These are phyloP conservation scores for Ostrea denselamellosa DNA, from an alignment of 1,140 invertebrate species.

Conservation along the genomic window DNA sequence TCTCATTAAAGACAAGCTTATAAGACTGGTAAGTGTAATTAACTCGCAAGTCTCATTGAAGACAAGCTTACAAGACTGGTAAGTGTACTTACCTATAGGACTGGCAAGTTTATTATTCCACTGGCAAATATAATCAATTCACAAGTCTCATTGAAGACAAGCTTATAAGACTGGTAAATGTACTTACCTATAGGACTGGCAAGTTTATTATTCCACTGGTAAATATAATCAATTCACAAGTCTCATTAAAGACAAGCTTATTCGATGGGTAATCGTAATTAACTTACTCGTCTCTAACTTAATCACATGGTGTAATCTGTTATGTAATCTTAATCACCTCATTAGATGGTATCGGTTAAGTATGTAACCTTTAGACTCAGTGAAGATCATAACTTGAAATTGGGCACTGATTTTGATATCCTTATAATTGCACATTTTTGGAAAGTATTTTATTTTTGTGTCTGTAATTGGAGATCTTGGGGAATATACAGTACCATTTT, in stretches of 20 bases:
- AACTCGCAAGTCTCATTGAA: slow-evolving; percentile 96
- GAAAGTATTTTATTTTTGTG: too few species aligned
- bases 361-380: too few species aligned
- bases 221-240: slow-evolving; percentile 88
- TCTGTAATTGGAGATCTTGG: too few species aligned
- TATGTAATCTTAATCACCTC: too few species aligned
- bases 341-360: too few species aligned
- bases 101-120: slow-evolving; percentile 57
- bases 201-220: slow-evolving; percentile 85
- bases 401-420: too few species aligned
- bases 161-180: slow-evolving; percentile 92
- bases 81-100: slow-evolving; percentile 84
- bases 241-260: slow-evolving; percentile 97
- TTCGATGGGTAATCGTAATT: slow-evolving; percentile 94
- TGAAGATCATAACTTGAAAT: too few species aligned
- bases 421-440: too few species aligned
- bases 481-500: too few species aligned
- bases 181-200: slow-evolving; percentile 82
- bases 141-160: slow-evolving; percentile 98
- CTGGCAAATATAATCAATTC: slow-evolving; percentile 87
- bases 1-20: slow-evolving; percentile 98
- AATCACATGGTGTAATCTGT: too few species aligned
- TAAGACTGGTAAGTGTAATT: slow-evolving; percentile 89
- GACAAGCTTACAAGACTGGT: slow-evolving; percentile 97
- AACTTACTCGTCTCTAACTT: too few species aligned